Conservation (phyloP, 2,888 invertebrate genomes). For the Blomia tropicalis region DNA sequence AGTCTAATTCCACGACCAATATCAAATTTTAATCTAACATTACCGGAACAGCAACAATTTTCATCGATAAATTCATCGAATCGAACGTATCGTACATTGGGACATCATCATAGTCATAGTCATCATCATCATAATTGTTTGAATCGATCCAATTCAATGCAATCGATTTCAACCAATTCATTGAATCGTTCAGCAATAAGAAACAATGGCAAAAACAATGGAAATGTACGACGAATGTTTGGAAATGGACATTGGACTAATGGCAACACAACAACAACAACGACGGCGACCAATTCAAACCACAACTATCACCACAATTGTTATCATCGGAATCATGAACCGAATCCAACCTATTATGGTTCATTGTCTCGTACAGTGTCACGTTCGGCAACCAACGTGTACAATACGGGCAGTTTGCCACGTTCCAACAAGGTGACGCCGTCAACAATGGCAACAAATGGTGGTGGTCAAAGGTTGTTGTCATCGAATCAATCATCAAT, state of each 20-base stretch:
- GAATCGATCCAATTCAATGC: conserved; percentile 17
- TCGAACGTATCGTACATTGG: not conserved
- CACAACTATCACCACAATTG: conserved; percentile 12
- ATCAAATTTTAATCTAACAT: not conserved
- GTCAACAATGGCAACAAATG: not conserved
- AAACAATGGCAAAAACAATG: not conserved
- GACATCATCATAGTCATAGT: not conserved
- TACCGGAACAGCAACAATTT: not conserved
- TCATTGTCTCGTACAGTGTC: conserved; percentile 1
- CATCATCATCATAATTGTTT: conserved; percentile 11
- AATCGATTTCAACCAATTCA: conserved; percentile 16
- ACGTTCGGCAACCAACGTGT: not conserved
- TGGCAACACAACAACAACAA: too few relatives aligned
- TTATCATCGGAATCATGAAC: not conserved
- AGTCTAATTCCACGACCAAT: conserved; percentile 25
- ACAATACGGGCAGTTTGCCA: conserved; percentile 12
- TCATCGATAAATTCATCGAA: not conserved
- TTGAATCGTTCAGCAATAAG: not conserved
- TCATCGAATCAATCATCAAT: not conserved
- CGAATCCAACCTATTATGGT: not conserved
- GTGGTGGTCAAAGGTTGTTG: not conserved
- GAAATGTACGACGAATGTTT: not conserved
- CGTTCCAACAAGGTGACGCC: not conserved
- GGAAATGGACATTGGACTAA: not conserved
- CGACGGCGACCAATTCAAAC: too few relatives aligned